Percentiles rank a stretch among this genome's conserved stretches.
These are phyloP conservation scores for Amblyornis subalaris DNA, from an alignment of 2,113 vertebrate genomes.

Conservation along the genomic window DNA sequence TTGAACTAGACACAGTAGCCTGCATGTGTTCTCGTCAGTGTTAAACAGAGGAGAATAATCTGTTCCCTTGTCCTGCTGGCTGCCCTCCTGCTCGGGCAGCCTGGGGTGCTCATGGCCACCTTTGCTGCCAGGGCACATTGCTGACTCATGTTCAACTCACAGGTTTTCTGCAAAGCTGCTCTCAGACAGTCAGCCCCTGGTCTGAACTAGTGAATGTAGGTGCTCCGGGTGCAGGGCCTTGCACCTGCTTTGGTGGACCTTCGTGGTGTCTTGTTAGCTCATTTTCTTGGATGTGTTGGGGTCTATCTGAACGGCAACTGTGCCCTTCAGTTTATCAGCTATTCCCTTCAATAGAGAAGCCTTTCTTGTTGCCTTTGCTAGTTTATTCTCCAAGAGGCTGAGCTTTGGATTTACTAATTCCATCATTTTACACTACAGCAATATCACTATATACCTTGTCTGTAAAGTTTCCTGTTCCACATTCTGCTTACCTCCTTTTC, in stretches of 20 bases:
- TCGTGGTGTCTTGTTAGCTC: background rate
- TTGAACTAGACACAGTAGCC: background rate
- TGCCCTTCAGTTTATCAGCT: background rate
- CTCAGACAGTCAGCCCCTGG: fast-evolving
- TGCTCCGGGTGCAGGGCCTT: background rate
- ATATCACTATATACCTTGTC: background rate
- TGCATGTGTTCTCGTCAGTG: background rate
- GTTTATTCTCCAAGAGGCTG: background rate
- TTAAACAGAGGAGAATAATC: background rate
- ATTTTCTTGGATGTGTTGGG: fast-evolving
- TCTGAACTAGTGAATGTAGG: background rate
- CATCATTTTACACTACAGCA: background rate
- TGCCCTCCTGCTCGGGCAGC: background rate
- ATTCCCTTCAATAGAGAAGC: background rate
- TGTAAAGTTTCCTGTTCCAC: fast-evolving
- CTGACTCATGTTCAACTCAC: background rate
- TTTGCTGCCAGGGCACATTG: background rate
- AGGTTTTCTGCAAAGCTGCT: background rate
- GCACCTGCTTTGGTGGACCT: background rate
- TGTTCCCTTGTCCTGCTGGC: background rate
- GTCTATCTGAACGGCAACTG: background rate
- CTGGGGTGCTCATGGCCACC: background rate
- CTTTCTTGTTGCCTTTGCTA: background rate
- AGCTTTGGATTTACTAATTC: background rate
- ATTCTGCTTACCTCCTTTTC: background rate